Evolutionary conservation across 1,140 invertebrate genomes (phyloP).

Genomic region (Anoplolepis gracilipes): DNA sequence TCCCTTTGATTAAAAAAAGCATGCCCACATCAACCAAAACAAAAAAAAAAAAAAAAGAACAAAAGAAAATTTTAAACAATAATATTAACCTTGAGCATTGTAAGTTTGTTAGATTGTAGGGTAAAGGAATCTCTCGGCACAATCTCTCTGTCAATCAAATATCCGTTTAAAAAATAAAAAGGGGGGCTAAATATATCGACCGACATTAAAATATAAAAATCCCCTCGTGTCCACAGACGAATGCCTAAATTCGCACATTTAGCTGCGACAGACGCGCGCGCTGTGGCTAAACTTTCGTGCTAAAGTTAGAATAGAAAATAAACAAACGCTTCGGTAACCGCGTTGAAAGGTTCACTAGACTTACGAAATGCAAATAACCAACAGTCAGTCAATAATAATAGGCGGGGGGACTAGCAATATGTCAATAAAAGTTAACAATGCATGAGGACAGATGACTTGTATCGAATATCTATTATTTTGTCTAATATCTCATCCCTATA

Average conservation of each 20-base stretch:
- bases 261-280: constrained; percentile 23
- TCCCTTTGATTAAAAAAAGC: constrained; percentile 80
- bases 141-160: not conserved
- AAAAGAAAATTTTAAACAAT: constrained; percentile 2
- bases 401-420: not conserved
- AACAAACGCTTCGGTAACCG: constrained; percentile 55
- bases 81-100: constrained; percentile 3
- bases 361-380: constrained; percentile 58
- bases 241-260: constrained; percentile 53
- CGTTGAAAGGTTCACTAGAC: constrained; percentile 55
- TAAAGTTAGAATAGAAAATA: constrained; percentile 62
- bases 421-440: constrained; percentile 32
- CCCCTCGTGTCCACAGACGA: not conserved
- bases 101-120: not conserved
- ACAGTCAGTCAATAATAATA: constrained; percentile 44
- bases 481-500: not conserved
- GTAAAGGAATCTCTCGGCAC: not conserved
- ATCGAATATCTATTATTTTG: not conserved
- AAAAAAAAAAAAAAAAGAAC: constrained; percentile 55
- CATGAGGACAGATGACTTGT: not conserved
- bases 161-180: not conserved
- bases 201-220: not conserved
- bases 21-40: constrained; percentile 68
- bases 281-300: constrained; percentile 58
- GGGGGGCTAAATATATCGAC: not conserved